phyloP scores from a whole-genome alignment of 2,797 vertebrate genomes.

The Schizopygopsis pylzovi region DNA sequence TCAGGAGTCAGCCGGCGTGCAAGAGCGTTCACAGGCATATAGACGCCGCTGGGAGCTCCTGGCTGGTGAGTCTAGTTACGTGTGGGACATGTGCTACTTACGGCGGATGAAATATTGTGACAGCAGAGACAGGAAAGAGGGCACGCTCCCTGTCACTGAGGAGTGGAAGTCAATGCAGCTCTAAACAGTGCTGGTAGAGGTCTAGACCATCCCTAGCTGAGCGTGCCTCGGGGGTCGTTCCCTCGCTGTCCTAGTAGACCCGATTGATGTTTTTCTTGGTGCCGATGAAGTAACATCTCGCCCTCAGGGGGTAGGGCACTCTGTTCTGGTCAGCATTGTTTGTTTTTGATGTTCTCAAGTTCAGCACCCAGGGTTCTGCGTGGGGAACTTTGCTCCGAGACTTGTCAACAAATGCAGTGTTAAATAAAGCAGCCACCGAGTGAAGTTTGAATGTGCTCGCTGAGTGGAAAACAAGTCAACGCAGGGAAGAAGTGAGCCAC shows the following conservation, averaged over 20 bases:
- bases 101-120: slow-evolving; percentile 51
- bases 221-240: slow-evolving; percentile 1
- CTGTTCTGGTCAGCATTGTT: slow-evolving; percentile 30
- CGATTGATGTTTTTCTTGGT: slow-evolving; percentile 17
- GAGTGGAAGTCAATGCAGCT: slow-evolving; percentile 44
- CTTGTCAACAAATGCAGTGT: slow-evolving; percentile 46
- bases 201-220: slow-evolving; percentile 28
- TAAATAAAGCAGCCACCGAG: slow-evolving; percentile 48
- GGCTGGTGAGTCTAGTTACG: slow-evolving; percentile 42
- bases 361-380: slow-evolving; percentile 38
- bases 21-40: slow-evolving; percentile 3
- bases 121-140: slow-evolving; percentile 45
- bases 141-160: slow-evolving; percentile 46
- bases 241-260: neutral
- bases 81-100: slow-evolving; percentile 54
- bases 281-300: slow-evolving; percentile 7
- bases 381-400: slow-evolving; percentile 59
- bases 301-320: slow-evolving; percentile 27
- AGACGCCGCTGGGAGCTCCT: slow-evolving; percentile 18
- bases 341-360: slow-evolving; percentile 46
- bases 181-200: slow-evolving; percentile 46
- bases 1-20: slow-evolving; percentile 63
- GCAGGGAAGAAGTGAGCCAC: neutral
- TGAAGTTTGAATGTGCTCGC: slow-evolving; percentile 41
- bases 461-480: slow-evolving; percentile 49